phyloP scores from a whole-genome alignment of 1,140 invertebrate genomes.

The Aphelenchoides fujianensis region DNA sequence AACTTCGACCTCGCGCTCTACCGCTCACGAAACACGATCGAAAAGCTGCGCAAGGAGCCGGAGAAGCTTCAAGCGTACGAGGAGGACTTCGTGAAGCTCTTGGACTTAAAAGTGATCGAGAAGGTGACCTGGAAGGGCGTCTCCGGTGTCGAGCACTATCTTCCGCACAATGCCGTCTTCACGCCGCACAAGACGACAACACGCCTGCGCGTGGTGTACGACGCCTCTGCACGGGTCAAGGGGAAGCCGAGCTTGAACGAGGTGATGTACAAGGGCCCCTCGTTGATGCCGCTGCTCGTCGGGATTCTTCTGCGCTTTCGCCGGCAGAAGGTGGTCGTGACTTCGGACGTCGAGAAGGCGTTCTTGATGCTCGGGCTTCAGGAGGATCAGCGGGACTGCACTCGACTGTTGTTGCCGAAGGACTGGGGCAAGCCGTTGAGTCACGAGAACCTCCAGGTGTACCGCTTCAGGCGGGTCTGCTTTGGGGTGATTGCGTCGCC shows the following conservation, averaged over 20 bases:
- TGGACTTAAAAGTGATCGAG: background rate
- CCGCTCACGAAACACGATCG: background rate
- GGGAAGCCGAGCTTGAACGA: slow-evolving; percentile 31
- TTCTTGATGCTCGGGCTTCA: slow-evolving; percentile 18
- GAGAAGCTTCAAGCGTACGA: background rate
- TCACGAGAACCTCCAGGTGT: slow-evolving; percentile 4
- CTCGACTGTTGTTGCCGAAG: slow-evolving; percentile 26
- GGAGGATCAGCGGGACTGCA: slow-evolving; percentile 1
- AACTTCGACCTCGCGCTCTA: background rate
- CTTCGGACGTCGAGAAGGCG: slow-evolving; percentile 22
- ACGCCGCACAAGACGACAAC: slow-evolving; percentile 46
- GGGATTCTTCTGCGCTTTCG: slow-evolving; percentile 22
- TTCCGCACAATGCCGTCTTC: slow-evolving; percentile 64
- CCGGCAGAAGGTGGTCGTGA: background rate
- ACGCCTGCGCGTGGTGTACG: slow-evolving; percentile 62
- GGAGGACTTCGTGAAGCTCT: background rate
- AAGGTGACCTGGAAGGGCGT: background rate
- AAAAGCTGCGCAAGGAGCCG: background rate
- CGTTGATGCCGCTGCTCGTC: slow-evolving; percentile 9
- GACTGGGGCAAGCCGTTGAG: background rate
- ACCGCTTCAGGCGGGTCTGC: slow-evolving; percentile 17
- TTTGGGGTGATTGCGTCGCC: slow-evolving; percentile 33
- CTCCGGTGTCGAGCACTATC: slow-evolving; percentile 50
- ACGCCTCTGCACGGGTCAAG: slow-evolving; percentile 54
- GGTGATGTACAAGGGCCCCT: slow-evolving; percentile 25